Base-by-base conservation (phyloP, 2,797 vertebrate species). In the Coreius guichenoti region DNA sequence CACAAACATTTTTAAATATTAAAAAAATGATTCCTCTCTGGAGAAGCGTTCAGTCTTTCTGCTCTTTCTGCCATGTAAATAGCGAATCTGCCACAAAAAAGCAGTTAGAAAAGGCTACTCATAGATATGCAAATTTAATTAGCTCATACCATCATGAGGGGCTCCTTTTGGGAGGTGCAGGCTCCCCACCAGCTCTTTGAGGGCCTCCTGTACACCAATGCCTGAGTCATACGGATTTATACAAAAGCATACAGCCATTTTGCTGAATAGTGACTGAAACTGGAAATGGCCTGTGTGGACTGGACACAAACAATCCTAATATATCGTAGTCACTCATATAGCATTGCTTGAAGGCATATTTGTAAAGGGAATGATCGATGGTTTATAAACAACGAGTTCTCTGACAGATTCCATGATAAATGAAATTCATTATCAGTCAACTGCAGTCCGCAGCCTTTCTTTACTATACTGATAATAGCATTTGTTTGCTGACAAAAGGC, bases 391-490 rank as follows among this genome's bases (percentile, higher is more conserved):
- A 56, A 23, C 11, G 23, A 39, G n/a, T 73, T 79, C 33, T 68
- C 75, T 80, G 56, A 61, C 26, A 80, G 19, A 65, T 33, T 31
- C 54, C 36, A 31, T 67, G 33, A 83, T 33, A 45, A 49, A 49
- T 23, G 5, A 19, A 67, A 63, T 65, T 78, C 23, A 82, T 70
- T 39, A 73, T 70, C 69, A 80, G 70, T 67, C 49, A 58, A 47
- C 49, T 54, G 39, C 39, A 58, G 39, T 54, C 54, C 19, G 51
- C 70, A 31, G 36, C 61, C 58, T 67, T 75, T 13, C 81, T 47
- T 43, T 43, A 79, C 73, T 49, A 23, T 36, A 43, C 61, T 47
- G 54, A 87, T 83, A 56, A 79, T n/a, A 86, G 69, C 26, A 14
- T 77, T 65, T 19, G 43, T n/a, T 61, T 45, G 49, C 8, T 47